Evolutionary conservation across 2,888 invertebrate genomes (phyloP).

Genomic region (Campopleginae sp.): DNA sequence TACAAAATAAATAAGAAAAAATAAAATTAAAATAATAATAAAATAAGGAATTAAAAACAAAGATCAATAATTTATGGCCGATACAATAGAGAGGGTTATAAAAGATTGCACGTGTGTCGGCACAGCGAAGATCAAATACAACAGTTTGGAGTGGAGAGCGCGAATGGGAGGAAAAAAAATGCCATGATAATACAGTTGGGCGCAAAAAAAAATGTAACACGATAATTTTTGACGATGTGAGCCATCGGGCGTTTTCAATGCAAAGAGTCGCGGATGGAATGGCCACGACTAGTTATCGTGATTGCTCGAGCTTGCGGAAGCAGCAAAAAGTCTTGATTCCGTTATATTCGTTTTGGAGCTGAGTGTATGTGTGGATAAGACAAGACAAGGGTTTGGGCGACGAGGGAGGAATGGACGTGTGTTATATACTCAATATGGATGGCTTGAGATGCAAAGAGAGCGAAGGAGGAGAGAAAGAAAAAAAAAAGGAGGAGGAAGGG

Average conservation of each 20-base stretch:
- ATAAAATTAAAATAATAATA: neutral
- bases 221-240: neutral
- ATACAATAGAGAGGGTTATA: slow-evolving; percentile 45
- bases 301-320: neutral
- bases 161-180: slow-evolving; percentile 23
- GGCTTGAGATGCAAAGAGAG: slow-evolving; percentile 46
- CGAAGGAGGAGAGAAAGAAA: slow-evolving; percentile 8
- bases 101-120: slow-evolving; percentile 41
- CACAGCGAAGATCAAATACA: slow-evolving; percentile 5
- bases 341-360: neutral
- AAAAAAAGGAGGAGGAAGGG: slow-evolving; percentile 16
- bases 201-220: neutral
- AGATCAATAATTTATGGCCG: too few relatives aligned
- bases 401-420: slow-evolving; percentile 62
- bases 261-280: neutral
- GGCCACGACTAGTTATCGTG: neutral
- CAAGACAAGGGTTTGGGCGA: slow-evolving; percentile 29
- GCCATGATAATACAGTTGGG: neutral
- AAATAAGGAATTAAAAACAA: neutral
- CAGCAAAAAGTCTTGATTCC: neutral
- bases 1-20: neutral
- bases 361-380: neutral
- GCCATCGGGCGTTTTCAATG: neutral
- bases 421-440: slow-evolving; percentile 66
- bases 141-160: slow-evolving; percentile 39